Percentiles rank a stretch among this genome's conserved stretches.
Evolutionary conservation across 2,113 vertebrate species (phyloP).

Genomic region (Bungarus multicinctus): DNA sequence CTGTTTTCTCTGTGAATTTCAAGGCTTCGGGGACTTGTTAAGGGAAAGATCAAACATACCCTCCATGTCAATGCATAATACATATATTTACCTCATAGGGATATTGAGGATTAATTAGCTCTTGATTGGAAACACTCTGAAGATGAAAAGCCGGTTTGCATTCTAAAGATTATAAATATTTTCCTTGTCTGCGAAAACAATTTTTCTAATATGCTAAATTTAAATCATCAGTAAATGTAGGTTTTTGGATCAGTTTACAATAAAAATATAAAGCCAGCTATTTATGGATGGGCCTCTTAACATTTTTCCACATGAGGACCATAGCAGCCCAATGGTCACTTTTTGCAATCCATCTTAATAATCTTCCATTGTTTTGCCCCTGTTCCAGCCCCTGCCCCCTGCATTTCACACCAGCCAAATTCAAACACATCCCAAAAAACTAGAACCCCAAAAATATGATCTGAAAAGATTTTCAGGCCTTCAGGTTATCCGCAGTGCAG

Average conservation of each 20-base stretch:
- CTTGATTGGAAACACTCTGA: conserved; percentile 44
- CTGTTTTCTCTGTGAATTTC: conserved; percentile 52
- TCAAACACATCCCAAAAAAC: neutral
- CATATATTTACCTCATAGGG: conserved; percentile 65
- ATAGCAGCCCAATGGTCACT: no score
- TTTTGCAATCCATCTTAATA: neutral
- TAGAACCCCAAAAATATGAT: neutral
- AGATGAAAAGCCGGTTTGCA: conserved; percentile 43
- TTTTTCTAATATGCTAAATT: neutral
- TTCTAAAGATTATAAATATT: conserved; percentile 16
- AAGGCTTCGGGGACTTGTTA: conserved; percentile 65
- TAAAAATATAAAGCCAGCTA: neutral
- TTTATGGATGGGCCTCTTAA: neutral
- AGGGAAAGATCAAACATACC: conserved; percentile 66
- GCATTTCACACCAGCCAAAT: neutral
- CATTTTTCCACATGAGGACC: neutral
- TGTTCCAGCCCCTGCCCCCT: neutral
- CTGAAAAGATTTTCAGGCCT: neutral
- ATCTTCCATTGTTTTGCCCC: neutral
- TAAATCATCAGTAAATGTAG: neutral
- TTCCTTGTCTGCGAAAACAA: conserved; percentile 5
- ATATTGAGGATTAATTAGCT: conserved; percentile 65
- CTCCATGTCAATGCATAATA: conserved; percentile 65
- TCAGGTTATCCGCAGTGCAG: neutral
- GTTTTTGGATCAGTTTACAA: neutral